Evolutionary conservation across 1,140 invertebrate genomes (phyloP).

Genomic region (Helicoverpa zea): DNA sequence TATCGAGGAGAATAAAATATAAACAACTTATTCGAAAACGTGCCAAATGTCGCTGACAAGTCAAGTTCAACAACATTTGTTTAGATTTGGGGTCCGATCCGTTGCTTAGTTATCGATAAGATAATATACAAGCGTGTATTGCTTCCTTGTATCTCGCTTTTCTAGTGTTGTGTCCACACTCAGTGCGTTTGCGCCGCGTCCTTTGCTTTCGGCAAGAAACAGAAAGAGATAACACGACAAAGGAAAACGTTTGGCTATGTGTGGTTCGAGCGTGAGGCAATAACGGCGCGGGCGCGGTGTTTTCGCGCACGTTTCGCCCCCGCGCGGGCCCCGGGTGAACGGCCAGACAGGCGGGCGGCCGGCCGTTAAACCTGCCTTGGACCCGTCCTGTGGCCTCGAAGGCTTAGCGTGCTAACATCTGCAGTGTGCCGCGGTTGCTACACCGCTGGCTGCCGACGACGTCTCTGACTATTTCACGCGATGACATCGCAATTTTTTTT

Average conservation of each 20-base stretch:
- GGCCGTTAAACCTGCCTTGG: conserved; percentile 83
- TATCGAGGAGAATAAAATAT: not conserved
- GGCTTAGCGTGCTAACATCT: conserved; percentile 57
- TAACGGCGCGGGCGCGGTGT: conserved; percentile 80
- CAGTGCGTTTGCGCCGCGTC: conserved; percentile 36
- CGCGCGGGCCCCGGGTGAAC: conserved; percentile 82
- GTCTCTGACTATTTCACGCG: conserved; percentile 25
- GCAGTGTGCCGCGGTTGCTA: conserved; percentile 47
- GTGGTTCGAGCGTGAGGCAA: conserved; percentile 59
- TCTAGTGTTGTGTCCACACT: conserved; percentile 41
- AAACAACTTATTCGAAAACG: conserved; percentile 14
- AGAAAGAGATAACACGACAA: conserved; percentile 52
- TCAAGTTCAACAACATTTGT: conserved; percentile 34
- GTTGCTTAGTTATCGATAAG: conserved; percentile 33
- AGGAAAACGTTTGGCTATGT: conserved; percentile 51
- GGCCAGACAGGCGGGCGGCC: conserved; percentile 82
- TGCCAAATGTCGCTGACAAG: conserved; percentile 23
- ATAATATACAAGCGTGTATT: conserved; percentile 40
- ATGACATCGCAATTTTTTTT: conserved; percentile 6
- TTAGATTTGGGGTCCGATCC: conserved; percentile 36
- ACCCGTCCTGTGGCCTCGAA: conserved; percentile 71
- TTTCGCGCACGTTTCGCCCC: conserved; percentile 81
- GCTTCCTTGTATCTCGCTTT: conserved; percentile 48
- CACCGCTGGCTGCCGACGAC: conserved; percentile 38
- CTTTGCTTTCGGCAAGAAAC: conserved; percentile 32